Percentiles rank a stretch among this genome's conserved stretches.
Evolutionary conservation across 2,113 vertebrate species (phyloP).

Genomic region (Gallinago jamesoni): DNA sequence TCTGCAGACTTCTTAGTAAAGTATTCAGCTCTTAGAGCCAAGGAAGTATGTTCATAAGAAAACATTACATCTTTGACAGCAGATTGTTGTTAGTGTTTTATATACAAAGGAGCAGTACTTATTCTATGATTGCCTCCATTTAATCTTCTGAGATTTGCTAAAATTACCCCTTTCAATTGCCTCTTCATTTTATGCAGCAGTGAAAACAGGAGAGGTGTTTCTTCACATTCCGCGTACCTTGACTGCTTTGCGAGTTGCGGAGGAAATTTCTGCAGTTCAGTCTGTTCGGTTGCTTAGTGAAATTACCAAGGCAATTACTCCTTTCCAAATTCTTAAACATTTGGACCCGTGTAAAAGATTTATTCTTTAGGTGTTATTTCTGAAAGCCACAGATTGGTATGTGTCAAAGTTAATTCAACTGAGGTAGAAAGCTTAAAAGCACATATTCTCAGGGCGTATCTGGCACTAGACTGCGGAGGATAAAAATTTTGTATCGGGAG

Average conservation of each 20-base stretch:
- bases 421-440: background rate
- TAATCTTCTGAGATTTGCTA: constrained; percentile 38
- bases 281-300: background rate
- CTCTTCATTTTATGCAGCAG: constrained; percentile 18
- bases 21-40: background rate
- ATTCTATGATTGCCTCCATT: constrained; percentile 38
- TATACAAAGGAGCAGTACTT: constrained; percentile 44
- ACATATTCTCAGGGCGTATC: background rate
- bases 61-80: constrained; percentile 35
- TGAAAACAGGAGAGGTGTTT: constrained; percentile 17
- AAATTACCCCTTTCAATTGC: constrained; percentile 19
- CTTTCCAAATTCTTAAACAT: background rate
- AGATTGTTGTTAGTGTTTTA: constrained; percentile 36
- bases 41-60: background rate
- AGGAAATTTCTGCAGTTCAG: background rate
- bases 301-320: background rate
- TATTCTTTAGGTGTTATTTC: constrained; percentile 22
- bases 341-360: background rate
- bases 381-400: constrained; percentile 31
- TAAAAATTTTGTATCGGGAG: background rate
- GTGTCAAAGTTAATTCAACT: constrained; percentile 26
- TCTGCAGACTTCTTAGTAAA: constrained; percentile 34
- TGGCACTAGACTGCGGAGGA: background rate
- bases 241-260: background rate
- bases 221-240: background rate